These are phyloP conservation scores for Gymnobelideus leadbeateri DNA, from an alignment of 2,113 vertebrate genomes.

Conservation along the genomic window DNA sequence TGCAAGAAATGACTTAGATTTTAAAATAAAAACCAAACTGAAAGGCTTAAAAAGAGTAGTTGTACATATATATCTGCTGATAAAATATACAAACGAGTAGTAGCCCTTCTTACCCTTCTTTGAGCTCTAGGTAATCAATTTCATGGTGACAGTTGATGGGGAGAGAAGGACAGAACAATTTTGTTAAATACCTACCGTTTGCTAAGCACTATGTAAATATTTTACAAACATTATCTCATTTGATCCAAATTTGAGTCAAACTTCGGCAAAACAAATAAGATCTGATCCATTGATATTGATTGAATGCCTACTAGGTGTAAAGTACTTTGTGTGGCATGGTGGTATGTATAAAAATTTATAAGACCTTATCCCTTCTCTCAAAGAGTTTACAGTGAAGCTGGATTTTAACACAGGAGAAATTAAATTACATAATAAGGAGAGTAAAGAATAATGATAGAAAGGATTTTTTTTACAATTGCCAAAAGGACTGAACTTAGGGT, in stretches of 20 bases:
- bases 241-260: background rate
- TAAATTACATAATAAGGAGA: background rate
- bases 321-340: background rate
- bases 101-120: background rate
- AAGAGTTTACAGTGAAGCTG: background rate
- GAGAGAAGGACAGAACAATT: background rate
- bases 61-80: background rate
- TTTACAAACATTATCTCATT: background rate
- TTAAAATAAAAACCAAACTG: background rate
- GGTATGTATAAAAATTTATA: background rate
- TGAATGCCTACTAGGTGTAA: slow-evolving; percentile 12
- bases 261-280: slow-evolving; percentile 25
- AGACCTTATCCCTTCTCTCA: background rate
- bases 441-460: background rate
- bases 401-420: background rate
- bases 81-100: background rate
- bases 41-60: background rate
- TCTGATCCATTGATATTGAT: background rate
- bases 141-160: background rate
- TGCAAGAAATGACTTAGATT: background rate
- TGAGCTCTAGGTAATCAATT: background rate
- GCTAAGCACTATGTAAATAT: background rate
- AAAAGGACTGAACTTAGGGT: background rate
- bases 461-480: background rate
- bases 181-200: background rate